Conservation (phyloP, 2,113 vertebrate genomes). For the Glaucidium brasilianum region DNA sequence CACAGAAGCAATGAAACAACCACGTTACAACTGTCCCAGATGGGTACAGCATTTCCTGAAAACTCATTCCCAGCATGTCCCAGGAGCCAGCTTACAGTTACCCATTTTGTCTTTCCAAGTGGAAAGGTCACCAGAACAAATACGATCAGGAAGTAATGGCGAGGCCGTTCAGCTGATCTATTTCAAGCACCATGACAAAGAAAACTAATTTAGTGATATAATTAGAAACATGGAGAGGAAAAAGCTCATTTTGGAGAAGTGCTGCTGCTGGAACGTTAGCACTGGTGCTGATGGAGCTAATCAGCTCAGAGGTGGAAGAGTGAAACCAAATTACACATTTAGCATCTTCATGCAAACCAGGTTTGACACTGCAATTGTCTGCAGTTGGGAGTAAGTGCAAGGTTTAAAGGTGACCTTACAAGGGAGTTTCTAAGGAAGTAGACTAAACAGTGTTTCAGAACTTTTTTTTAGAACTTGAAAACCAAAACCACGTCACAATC, state of each 20-base stretch:
- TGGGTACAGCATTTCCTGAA: slow-evolving; percentile 12
- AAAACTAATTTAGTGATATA: slow-evolving; percentile 50
- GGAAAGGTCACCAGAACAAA: slow-evolving; percentile 62
- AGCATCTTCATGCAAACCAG: slow-evolving; percentile 9
- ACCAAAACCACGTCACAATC: neutral
- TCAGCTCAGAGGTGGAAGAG: slow-evolving; percentile 19
- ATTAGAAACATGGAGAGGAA: slow-evolving; percentile 46
- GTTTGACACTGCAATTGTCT: neutral
- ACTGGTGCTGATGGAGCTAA: slow-evolving; percentile 37
- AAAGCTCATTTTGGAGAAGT: slow-evolving; percentile 42
- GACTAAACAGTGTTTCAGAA: neutral
- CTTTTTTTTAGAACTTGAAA: neutral
- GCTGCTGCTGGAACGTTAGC: slow-evolving; percentile 4
- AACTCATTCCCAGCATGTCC: slow-evolving; percentile 29
- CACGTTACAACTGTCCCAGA: neutral
- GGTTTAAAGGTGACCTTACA: slow-evolving; percentile 9
- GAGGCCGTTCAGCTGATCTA: slow-evolving; percentile 23
- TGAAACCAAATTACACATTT: neutral
- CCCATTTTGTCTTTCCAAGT: slow-evolving; percentile 15
- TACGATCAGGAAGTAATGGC: neutral
- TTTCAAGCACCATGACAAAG: slow-evolving; percentile 42
- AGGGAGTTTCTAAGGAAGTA: neutral
- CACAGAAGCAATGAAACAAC: slow-evolving; percentile 15
- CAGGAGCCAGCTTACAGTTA: slow-evolving; percentile 32
- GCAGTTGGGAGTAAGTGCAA: neutral